A percentile compares a stretch with the other conserved stretches of the same genome.
These are phyloP conservation scores for Serranus cabrilla DNA, from an alignment of 2,797 vertebrate species.

Conservation along the genomic window DNA sequence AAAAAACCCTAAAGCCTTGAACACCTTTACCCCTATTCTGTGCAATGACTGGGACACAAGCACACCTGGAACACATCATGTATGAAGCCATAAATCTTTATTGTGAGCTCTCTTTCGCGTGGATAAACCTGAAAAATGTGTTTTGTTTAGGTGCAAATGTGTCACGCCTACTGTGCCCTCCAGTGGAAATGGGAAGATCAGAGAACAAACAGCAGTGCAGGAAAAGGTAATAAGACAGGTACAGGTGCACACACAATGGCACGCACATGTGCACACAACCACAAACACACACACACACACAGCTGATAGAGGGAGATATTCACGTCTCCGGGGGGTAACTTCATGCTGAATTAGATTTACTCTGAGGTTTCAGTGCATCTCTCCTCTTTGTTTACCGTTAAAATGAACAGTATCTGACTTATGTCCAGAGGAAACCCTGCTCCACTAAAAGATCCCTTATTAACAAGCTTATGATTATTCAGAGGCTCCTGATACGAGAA, in stretches of 20 bases:
- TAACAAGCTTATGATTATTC: conserved; percentile 45
- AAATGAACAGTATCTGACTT: conserved; percentile 52
- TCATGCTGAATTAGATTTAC: conserved; percentile 69
- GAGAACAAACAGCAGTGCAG: conserved; percentile 48
- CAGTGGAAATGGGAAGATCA: conserved; percentile 41
- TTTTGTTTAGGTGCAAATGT: conserved; percentile 44
- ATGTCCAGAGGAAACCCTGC: conserved; percentile 43
- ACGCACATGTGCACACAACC: neutral
- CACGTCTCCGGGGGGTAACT: conserved; percentile 55
- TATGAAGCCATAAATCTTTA: conserved; percentile 7
- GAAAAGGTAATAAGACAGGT: conserved; percentile 38
- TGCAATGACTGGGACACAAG: conserved; percentile 6
- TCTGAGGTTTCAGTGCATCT: conserved; percentile 55
- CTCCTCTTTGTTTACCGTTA: conserved; percentile 48
- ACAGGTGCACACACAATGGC: conserved; percentile 26
- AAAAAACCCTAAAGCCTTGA: neutral
- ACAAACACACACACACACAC: conserved; percentile 18
- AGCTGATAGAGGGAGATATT: conserved; percentile 60
- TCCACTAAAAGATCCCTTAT: conserved; percentile 34
- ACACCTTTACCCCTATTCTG: neutral
- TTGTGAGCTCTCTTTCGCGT: neutral
- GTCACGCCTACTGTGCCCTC: conserved; percentile 34
- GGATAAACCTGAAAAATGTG: neutral
- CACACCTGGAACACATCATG: conserved; percentile 4
- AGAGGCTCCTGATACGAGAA: conserved; percentile 31